Base-by-base conservation (phyloP, 2,797 vertebrate genomes). In the Leptatherina wallacei region DNA sequence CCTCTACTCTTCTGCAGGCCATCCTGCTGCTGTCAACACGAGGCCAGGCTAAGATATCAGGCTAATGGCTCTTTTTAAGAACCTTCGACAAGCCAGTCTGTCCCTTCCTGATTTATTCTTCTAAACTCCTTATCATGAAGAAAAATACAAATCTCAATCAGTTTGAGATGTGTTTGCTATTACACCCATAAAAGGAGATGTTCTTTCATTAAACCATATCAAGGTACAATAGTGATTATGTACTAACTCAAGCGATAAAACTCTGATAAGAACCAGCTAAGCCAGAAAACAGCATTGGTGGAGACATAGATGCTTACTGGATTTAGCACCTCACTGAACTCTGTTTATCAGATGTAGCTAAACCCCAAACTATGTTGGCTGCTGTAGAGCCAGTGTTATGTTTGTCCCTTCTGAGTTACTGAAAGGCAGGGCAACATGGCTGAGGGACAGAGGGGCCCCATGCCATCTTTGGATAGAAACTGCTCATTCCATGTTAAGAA, bases 1-100 rank as follows among this genome's bases (percentile, higher is more conserved):
- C 73, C 76, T 58, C 56, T 69, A 51, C 68, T 75, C 70, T 59
- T 83, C 78, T 71, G 74, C 78, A 85, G 82, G 66, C 73, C 71
- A 27, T 83, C 61, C 58, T 73, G 69, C 76, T 78, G 71, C 84
- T 80, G 80, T 75, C 80, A 77, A 67, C 75, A 62, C 29, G 16
- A 85, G 69, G 58, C 70, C 67, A 0, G 6, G 14, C 69, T 40
- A 27, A 71, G 63, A 73, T 12, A 61, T 81, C 61, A 66, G 68
- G 66, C 73, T 69, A 64, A 73, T 30, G 77, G 62, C 65, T 67
- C 66, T 38, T 71, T 60, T 62, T 29, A 62, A 54, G 60, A 68
- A 20, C 64, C 32, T 51, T 20, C 55, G 13, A 54, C 54, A 65
- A 63, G 61, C 65, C 18, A 57, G 33, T 71, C 73, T 61, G 49